Percentiles rank a stretch among this genome's conserved stretches.
Evolutionary conservation across 2,888 invertebrate species (phyloP).

Genomic region (Strigamia crassipes): DNA sequence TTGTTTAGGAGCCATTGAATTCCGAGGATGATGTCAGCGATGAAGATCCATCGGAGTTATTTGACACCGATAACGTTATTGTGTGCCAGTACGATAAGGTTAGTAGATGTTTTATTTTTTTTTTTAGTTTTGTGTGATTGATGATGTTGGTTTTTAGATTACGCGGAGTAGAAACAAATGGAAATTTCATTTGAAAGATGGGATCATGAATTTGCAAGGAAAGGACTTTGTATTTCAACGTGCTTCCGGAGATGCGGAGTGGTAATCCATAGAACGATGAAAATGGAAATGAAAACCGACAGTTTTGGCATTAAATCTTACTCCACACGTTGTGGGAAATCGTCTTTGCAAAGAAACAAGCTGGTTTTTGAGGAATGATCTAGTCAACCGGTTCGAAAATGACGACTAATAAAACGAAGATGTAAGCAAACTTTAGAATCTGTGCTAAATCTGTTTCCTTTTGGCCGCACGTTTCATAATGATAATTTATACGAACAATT

Average conservation of each 20-base stretch:
- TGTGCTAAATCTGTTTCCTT: not conserved
- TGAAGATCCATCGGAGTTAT: slow-evolving; percentile 86
- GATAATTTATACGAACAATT: not conserved
- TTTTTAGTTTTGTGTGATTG: not conserved
- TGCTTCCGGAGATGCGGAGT: slow-evolving; percentile 98
- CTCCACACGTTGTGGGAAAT: not conserved
- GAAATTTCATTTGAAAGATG: slow-evolving; percentile 99
- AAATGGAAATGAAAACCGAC: not conserved
- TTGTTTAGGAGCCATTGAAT: slow-evolving; percentile 82
- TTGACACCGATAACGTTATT: slow-evolving; percentile 98
- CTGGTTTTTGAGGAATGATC: not conserved
- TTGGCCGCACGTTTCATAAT: not conserved
- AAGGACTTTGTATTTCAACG: slow-evolving; percentile 99
- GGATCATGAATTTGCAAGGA: slow-evolving; percentile 98
- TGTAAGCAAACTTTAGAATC: not conserved
- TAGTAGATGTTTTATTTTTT: not conserved
- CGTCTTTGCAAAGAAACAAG: not conserved
- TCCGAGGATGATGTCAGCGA: slow-evolving; percentile 95
- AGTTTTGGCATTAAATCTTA: not conserved
- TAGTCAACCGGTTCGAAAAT: slow-evolving; percentile 12
- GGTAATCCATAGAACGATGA: slow-evolving; percentile 65
- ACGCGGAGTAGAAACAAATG: slow-evolving; percentile 97
- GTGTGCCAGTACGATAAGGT: slow-evolving; percentile 99
- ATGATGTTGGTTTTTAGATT: slow-evolving; percentile 67
- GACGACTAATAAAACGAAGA: not conserved